Evolutionary conservation across 2,797 vertebrate genomes (phyloP).

Genomic region (Epinephelus coioides): DNA sequence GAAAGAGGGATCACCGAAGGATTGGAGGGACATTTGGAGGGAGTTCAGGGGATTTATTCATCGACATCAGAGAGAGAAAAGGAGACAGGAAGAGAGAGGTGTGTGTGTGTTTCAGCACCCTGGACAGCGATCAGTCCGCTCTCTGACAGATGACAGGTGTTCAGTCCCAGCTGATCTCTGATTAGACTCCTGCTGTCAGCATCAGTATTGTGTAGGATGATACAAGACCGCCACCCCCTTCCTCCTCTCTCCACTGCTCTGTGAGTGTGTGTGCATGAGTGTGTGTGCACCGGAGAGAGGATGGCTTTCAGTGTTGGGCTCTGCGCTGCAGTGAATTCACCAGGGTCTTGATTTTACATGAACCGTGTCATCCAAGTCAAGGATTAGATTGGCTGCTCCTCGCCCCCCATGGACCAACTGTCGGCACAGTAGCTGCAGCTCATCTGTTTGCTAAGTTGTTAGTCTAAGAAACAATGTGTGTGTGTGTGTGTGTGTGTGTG

Average conservation of each 20-base stretch:
- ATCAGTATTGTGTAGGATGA: conserved; percentile 15
- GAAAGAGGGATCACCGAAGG: not conserved
- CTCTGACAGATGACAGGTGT: conserved; percentile 40
- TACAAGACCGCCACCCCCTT: conserved; percentile 3
- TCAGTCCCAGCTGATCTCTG: conserved; percentile 29
- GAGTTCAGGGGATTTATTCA: conserved; percentile 37
- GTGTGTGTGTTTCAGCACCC: conserved; percentile 62
- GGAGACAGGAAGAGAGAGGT: not conserved
- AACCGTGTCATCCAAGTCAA: conserved; percentile 41
- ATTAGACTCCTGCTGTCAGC: conserved; percentile 40
- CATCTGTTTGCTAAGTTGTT: conserved; percentile 25
- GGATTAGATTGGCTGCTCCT: conserved; percentile 21
- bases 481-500: not conserved
- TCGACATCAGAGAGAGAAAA: not conserved
- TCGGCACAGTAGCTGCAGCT: conserved; percentile 21
- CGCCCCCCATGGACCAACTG: conserved; percentile 27
- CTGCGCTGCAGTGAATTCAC: conserved; percentile 56
- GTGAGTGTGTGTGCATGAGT: conserved; percentile 3
- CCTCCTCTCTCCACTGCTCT: not conserved
- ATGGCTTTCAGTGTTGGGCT: conserved; percentile 26
- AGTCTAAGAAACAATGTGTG: not conserved
- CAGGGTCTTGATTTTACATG: conserved; percentile 42
- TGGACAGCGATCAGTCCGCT: conserved; percentile 62
- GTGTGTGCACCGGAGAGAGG: not conserved
- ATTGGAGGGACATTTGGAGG: not conserved